Base-by-base conservation (phyloP, 2,888 invertebrate species). In the Drepanosiphum platanoidis region DNA sequence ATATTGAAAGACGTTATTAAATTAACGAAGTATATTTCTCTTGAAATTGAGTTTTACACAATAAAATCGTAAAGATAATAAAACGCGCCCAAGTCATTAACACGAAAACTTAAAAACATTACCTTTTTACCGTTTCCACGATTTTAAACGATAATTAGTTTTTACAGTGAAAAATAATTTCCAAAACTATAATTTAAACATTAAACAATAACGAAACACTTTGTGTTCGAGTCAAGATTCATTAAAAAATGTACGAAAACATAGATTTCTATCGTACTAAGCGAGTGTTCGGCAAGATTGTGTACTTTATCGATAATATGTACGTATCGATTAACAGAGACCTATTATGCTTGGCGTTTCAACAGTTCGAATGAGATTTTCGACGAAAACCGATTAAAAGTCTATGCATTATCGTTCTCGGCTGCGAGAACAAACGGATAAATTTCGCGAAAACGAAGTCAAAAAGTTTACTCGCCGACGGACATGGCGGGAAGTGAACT, bases 61-160 rank as follows among this genome's bases (percentile, higher is more conserved):
- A 39, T 39, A 70, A 9, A n/a, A n/a, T 70, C 13, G 70, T 13
- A 70, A 70, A 39, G 15, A 5, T 39, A 70, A 70, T 70, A 39
- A 70, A 70, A 70, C 15, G 27, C 39, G 13, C 70, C 36, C 39
- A 70, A 39, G 39, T 22, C 39, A 70, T 70, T 70, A 70, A 70
- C 70, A 39, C 39, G 36, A 27, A 5, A 52, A 18, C 22, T 52
- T 18, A 52, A 52, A n/a, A 5, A 3, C 52, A 18, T 52, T 18
- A 52, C 22, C 18, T 52, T 52, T 52, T 52, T 52, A 52, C 22
- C 3, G 52, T 22, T 5, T 52, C 3, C 4, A 52, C 52, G 52
- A 52, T 18, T 52, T 52, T 52, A 8, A 52, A 52, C 52, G 22
- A 52, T 52, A 52, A 52, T 52, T 52, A 1, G 52, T 52, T 52